Percentiles rank a stretch among this genome's conserved stretches.
Conservation (phyloP, 2,888 invertebrate genomes). For the Dinocampus coccinellae region DNA sequence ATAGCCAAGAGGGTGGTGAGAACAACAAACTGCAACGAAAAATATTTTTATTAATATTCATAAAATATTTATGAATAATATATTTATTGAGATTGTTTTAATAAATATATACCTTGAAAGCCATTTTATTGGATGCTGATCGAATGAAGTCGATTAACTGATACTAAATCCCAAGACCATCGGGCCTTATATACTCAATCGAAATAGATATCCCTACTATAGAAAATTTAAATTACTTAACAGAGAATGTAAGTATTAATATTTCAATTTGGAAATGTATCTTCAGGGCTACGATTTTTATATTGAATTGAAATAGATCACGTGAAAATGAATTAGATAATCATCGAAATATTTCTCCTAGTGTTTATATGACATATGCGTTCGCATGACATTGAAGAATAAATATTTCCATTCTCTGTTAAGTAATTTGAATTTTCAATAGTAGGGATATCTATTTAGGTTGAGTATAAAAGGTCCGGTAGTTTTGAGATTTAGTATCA, state of each 20-base stretch:
- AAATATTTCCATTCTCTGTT: constrained; percentile 21
- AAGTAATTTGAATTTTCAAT: constrained; percentile 16
- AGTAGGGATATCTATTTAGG: constrained; percentile 5
- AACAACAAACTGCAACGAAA: constrained; percentile 11
- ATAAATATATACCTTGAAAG: constrained; percentile 1
- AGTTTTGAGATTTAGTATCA: neutral
- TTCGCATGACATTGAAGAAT: neutral
- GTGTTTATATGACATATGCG: neutral
- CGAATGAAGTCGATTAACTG: constrained; percentile 16
- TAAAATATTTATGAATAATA: neutral
- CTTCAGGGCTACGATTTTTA: neutral
- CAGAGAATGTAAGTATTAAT: constrained; percentile 12
- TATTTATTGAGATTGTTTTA: neutral
- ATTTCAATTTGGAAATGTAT: neutral
- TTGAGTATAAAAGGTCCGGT: constrained; percentile 2
- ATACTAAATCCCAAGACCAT: neutral
- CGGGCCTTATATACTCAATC: constrained; percentile 12
- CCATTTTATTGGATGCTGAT: constrained; percentile 7
- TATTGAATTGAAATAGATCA: neutral
- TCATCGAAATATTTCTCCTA: neutral
- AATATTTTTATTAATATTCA: neutral
- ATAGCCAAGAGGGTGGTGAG: constrained; percentile 27
- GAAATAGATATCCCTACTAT: neutral
- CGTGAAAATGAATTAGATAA: neutral
- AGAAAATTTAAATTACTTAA: constrained; percentile 13